Evolutionary conservation across 2,888 invertebrate genomes (phyloP).

Genomic region (Leistus spinibarbis): DNA sequence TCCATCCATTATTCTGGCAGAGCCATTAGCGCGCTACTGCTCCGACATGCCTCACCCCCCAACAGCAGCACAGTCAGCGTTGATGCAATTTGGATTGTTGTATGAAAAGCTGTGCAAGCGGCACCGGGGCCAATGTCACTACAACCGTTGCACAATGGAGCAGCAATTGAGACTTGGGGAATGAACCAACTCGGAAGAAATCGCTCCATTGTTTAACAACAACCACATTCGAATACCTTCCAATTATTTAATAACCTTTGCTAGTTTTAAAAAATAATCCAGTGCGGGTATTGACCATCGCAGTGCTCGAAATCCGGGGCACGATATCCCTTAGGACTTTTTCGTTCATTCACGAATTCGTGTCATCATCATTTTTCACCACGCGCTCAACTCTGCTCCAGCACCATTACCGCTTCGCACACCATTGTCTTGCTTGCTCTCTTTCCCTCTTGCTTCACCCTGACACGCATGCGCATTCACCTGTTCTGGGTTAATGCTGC

Average conservation of each 20-base stretch:
- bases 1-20: slow-evolving; percentile 59
- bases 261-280: too few relatives aligned
- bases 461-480: slow-evolving; percentile 47
- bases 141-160: slow-evolving; percentile 42
- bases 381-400: slow-evolving; percentile 43
- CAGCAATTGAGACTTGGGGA: slow-evolving; percentile 46
- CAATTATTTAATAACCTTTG: too few relatives aligned
- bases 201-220: too few relatives aligned
- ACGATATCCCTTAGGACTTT: slow-evolving; percentile 46
- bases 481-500: slow-evolving; percentile 58
- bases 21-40: slow-evolving; percentile 30
- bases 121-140: slow-evolving; percentile 25
- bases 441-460: background rate
- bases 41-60: background rate
- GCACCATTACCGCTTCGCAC: slow-evolving; percentile 57
- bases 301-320: background rate
- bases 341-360: slow-evolving; percentile 53
- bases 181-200: too few relatives aligned
- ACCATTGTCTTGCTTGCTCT: slow-evolving; percentile 52
- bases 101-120: slow-evolving; percentile 52
- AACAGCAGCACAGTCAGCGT: slow-evolving; percentile 51
- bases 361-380: slow-evolving; percentile 59
- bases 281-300: too few relatives aligned
- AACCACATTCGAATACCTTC: too few relatives aligned
- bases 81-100: slow-evolving; percentile 57